These are phyloP conservation scores for Zingel zingel DNA, from an alignment of 2,113 vertebrate species.

Conservation along the genomic window DNA sequence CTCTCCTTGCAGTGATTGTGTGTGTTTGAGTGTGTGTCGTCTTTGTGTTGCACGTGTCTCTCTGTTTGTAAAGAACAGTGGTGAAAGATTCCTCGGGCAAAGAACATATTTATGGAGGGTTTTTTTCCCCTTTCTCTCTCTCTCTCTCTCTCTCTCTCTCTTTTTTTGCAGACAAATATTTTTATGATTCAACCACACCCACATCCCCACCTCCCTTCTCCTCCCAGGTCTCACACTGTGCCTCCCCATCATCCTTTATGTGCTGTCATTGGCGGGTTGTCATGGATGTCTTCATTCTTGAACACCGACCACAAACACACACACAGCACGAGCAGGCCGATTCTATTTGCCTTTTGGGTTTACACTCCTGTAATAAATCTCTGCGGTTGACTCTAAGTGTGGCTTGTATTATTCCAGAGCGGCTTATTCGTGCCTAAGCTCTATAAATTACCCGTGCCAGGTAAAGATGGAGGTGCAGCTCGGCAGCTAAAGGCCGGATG, in stretches of 20 bases:
- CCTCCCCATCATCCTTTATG: slow-evolving; percentile 76
- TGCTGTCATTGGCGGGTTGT: slow-evolving; percentile 72
- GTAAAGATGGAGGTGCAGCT: slow-evolving; percentile 92
- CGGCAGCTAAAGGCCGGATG: slow-evolving; percentile 92
- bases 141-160: background rate
- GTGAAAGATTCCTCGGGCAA: slow-evolving; percentile 86
- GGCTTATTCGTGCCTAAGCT: slow-evolving; percentile 87
- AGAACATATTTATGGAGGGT: slow-evolving; percentile 87
- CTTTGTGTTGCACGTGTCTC: slow-evolving; percentile 77
- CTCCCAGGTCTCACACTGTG: slow-evolving; percentile 62
- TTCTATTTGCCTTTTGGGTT: slow-evolving; percentile 72
- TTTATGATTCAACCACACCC: slow-evolving; percentile 77
- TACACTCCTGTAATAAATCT: slow-evolving; percentile 85
- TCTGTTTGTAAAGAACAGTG: slow-evolving; percentile 90
- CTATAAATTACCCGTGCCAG: slow-evolving; percentile 94
- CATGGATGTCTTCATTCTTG: slow-evolving; percentile 80
- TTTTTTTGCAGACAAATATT: slow-evolving; percentile 78
- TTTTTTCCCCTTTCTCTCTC: slow-evolving; percentile 47
- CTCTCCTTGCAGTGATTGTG: slow-evolving; percentile 75
- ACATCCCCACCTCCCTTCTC: slow-evolving; percentile 49
- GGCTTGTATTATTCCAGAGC: slow-evolving; percentile 91
- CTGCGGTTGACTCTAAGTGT: slow-evolving; percentile 89
- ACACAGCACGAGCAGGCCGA: slow-evolving; percentile 1
- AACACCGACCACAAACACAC: slow-evolving; percentile 48
- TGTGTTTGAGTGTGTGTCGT: slow-evolving; percentile 70